Percentiles rank a stretch among this genome's conserved stretches.
Evolutionary conservation across 2,113 vertebrate genomes (phyloP).

Genomic region (Zootoca vivipara): DNA sequence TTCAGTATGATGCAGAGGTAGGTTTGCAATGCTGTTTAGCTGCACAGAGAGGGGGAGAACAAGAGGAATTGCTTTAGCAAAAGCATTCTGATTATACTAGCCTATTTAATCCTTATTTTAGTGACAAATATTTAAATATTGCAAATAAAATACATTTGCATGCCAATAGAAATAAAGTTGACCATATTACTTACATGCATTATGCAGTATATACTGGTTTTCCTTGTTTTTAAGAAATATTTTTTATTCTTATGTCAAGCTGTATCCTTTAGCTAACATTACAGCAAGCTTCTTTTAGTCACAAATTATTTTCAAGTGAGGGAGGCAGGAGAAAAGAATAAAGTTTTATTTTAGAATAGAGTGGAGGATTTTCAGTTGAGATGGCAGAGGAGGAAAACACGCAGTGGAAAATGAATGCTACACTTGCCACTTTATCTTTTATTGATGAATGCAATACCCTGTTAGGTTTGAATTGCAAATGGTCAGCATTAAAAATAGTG

Average conservation of each 20-base stretch:
- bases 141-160: conserved; percentile 17
- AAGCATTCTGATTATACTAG: conserved; percentile 21
- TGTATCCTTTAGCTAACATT: background rate
- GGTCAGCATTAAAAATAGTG: conserved; percentile 57
- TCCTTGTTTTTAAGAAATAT: background rate
- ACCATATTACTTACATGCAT: background rate
- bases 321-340: background rate
- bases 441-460: conserved; percentile 54
- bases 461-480: conserved; percentile 47
- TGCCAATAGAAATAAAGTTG: conserved; percentile 27
- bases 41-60: conserved; percentile 10
- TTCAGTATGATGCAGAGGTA: conserved; percentile 57
- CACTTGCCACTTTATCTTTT: conserved; percentile 61
- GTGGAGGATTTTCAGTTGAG: conserved; percentile 43
- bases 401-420: conserved; percentile 40
- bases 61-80: conserved; percentile 9
- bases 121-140: conserved; percentile 7
- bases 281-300: conserved; percentile 20
- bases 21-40: conserved; percentile 34
- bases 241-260: conserved; percentile 24
- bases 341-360: conserved; percentile 49
- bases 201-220: background rate
- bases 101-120: conserved; percentile 29
- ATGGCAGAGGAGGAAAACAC: background rate
- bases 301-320: background rate